Percentiles rank a stretch among this genome's conserved stretches.
Evolutionary conservation across 2,113 vertebrate genomes (phyloP).

Genomic region (Muntiacus muntjak): DNA sequence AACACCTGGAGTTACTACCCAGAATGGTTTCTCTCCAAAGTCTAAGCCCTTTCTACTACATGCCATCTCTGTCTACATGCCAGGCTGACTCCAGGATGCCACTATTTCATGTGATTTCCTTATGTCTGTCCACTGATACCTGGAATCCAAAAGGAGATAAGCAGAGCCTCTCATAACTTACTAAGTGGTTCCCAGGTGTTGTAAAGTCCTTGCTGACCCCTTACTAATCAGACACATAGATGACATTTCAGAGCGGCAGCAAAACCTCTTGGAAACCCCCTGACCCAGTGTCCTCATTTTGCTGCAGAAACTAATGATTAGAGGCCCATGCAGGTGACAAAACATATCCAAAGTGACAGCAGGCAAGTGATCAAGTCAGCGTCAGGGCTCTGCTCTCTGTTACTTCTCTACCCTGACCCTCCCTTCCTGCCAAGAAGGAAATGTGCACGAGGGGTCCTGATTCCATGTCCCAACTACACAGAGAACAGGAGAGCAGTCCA

Average conservation of each 20-base stretch:
- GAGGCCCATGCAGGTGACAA: neutral
- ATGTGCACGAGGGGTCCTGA: neutral
- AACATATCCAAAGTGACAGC: neutral
- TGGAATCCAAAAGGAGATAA: neutral
- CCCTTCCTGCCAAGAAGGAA: neutral
- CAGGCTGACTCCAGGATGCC: neutral
- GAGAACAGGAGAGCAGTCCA: neutral
- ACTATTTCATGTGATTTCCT: neutral
- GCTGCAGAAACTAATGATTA: neutral
- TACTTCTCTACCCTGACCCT: neutral
- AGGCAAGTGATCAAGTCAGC: rapidly evolving
- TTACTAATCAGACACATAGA: rapidly evolving
- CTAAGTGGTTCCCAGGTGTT: neutral
- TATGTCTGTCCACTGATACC: rapidly evolving
- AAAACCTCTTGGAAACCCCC: no score
- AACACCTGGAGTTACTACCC: neutral
- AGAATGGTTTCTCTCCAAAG: neutral
- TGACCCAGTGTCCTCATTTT: neutral
- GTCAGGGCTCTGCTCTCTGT: rapidly evolving
- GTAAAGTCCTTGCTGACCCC: neutral
- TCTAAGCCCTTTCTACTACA: neutral
- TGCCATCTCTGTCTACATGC: neutral
- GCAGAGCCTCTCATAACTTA: neutral
- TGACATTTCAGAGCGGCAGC: neutral
- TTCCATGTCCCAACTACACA: neutral